Percentiles rank a stretch among this genome's conserved stretches.
phyloP scores from a whole-genome alignment of 2,797 vertebrate genomes.

The Remorina albescens region DNA sequence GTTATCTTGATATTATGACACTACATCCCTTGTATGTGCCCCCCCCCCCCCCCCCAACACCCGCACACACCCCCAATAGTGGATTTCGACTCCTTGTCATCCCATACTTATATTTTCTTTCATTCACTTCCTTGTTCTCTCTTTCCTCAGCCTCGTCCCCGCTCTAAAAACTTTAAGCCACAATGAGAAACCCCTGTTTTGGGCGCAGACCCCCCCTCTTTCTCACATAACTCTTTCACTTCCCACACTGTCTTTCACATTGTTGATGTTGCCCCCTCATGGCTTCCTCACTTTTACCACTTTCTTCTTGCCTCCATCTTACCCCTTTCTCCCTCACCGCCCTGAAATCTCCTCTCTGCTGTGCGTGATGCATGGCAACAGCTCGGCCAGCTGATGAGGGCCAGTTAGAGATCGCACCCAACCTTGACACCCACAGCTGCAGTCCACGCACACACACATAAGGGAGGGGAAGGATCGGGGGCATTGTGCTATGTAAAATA shows the following conservation, averaged over 20 bases:
- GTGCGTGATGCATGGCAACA: conserved; percentile 68
- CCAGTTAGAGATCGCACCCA: conserved; percentile 75
- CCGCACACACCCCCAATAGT: too few relatives aligned
- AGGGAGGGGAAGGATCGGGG: conserved; percentile 62
- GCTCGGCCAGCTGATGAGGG: conserved; percentile 73
- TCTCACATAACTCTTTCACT: conserved; percentile 2
- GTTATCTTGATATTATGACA: conserved; percentile 43
- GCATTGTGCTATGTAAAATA: conserved; percentile 77
- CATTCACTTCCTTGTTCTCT: neutral
- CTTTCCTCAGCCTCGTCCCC: neutral
- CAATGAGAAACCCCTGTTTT: conserved; percentile 23
- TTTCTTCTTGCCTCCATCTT: conserved; percentile 11
- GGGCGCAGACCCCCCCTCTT: neutral
- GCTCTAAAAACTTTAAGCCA: neutral
- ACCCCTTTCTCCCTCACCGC: conserved; percentile 12
- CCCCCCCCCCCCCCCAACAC: too few relatives aligned
- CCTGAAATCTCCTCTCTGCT: conserved; percentile 39
- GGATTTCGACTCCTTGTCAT: conserved; percentile 36
- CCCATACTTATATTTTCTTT: conserved; percentile 14
- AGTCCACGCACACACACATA: conserved; percentile 42
- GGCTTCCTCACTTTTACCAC: conserved; percentile 15
- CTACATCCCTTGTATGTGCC: conserved; percentile 31
- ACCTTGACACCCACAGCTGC: conserved; percentile 81
- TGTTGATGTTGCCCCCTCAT: neutral
- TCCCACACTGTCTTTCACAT: neutral